phyloP scores from a whole-genome alignment of 2,797 vertebrate genomes.

The Cyclura pinguis region DNA sequence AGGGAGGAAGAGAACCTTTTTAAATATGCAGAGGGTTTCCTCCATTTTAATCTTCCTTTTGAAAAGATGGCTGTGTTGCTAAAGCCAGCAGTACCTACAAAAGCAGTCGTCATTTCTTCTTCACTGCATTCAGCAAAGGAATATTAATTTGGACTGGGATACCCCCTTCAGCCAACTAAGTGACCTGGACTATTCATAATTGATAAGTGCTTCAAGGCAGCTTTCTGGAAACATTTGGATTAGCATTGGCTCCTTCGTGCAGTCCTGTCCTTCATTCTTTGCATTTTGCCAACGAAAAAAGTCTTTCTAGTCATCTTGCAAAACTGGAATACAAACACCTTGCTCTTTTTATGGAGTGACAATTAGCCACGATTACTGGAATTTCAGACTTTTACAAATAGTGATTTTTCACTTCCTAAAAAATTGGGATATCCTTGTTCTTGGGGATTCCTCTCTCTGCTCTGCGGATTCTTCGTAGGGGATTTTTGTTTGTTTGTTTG shows the following conservation, averaged over 20 bases:
- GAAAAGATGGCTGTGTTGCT: conserved; percentile 82
- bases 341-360: conserved; percentile 70
- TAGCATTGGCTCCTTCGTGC: conserved; percentile 63
- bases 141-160: conserved; percentile 83
- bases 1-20: conserved; percentile 64
- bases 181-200: conserved; percentile 82
- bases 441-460: conserved; percentile 54
- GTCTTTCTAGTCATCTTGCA: conserved; percentile 54
- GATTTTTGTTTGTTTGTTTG: conserved; percentile 75
- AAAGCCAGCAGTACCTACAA: conserved; percentile 70
- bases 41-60: conserved; percentile 87
- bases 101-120: conserved; percentile 66
- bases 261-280: conserved; percentile 33
- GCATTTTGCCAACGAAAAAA: conserved; percentile 60
- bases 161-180: conserved; percentile 83
- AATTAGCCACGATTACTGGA: conserved; percentile 56
- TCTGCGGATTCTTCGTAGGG: conserved; percentile 71
- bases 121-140: conserved; percentile 75
- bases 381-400: conserved; percentile 46
- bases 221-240: conserved; percentile 72
- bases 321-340: conserved; percentile 78
- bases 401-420: conserved; percentile 47
- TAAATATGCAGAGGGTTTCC: conserved; percentile 82
- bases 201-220: conserved; percentile 78
- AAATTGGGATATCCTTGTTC: conserved; percentile 56